Percentiles rank a stretch among this genome's conserved stretches.
These are phyloP conservation scores for Anguilla japonica DNA, from an alignment of 2,113 vertebrate species.

Conservation along the genomic window DNA sequence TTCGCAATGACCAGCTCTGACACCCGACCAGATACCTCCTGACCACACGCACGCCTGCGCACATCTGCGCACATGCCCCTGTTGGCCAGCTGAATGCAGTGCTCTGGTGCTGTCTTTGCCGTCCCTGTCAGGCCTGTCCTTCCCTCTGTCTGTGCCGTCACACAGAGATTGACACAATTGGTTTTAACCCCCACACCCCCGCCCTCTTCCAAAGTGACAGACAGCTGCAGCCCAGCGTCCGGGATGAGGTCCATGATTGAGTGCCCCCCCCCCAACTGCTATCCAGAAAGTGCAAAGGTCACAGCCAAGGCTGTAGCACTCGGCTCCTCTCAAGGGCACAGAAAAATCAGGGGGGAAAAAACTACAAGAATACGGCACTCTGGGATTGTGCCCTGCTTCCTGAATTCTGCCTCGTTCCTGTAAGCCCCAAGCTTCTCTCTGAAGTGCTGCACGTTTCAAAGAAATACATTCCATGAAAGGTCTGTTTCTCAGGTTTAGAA, in stretches of 20 bases:
- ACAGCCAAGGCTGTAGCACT: constrained; percentile 72
- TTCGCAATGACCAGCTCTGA: constrained; percentile 95
- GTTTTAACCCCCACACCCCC: constrained; percentile 75
- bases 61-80: constrained; percentile 19
- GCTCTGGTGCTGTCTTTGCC: constrained; percentile 78
- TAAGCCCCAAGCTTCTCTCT: not conserved
- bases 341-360: constrained; percentile 21
- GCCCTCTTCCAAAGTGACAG: constrained; percentile 73
- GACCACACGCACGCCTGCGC: constrained; percentile 8
- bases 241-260: constrained; percentile 77
- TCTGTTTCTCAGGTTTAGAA: not conserved
- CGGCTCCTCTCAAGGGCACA: constrained; percentile 52
- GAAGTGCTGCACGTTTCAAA: too few relatives aligned
- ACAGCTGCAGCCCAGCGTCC: constrained; percentile 65
- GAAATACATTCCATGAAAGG: not conserved
- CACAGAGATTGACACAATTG: constrained; percentile 87
- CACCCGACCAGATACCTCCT: constrained; percentile 15
- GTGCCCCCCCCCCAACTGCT: constrained; percentile 66
- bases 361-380: not conserved
- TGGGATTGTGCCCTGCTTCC: not conserved
- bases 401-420: too few relatives aligned
- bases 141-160: constrained; percentile 69
- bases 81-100: constrained; percentile 57
- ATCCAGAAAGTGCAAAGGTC: constrained; percentile 70
- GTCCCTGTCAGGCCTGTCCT: constrained; percentile 83